Base-by-base conservation (phyloP, 64 coral and sea anemone genomes). In the Stylophora pistillata region DNA sequence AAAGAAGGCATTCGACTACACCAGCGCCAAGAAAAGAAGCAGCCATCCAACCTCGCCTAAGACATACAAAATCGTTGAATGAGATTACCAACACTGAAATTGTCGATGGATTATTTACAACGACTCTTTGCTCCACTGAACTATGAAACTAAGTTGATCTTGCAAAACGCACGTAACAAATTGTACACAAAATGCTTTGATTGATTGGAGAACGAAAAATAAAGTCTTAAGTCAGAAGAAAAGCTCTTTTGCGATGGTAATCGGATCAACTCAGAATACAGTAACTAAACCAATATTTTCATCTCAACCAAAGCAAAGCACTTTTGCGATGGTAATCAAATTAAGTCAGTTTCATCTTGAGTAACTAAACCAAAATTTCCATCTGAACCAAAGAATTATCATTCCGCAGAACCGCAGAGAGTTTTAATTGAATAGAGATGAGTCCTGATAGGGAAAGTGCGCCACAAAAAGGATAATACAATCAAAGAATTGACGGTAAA, bases 1-100 rank as follows among this genome's bases (percentile, higher is more conserved):
- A 84, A 84, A 63, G 80, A 84, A 84, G 80, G 62, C 80, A 84
- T 27, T 84, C 80, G 5, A 23, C 80, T 0, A 84, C 80, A 69
- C 60, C 80, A 15, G 61, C 30, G 5, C 60, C 61, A 41, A 18
- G 41, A 37, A 65, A 23, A 54, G 59, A 65, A 23, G 15, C 7
- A 34, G 2, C 80, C 0, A 26, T 34, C 3, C 32, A 23, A 13
- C 80, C 60, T 20, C 18, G 34, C 25, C 80, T 34, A 10, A 21
- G 80, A n/a, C 28, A 84, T n/a, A 33, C 80, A 69, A 84, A 33
- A 84, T 84, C 80, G 7, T 9, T 84, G 33, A 84, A 60, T 13
- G 80, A 84, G 21, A 84, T 84, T 66, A 30, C 64, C 28, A 41
- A 84, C 58, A 84, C 80, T 10, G 80, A 84, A 53, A 84, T 84